Base-by-base conservation (phyloP, 2,113 vertebrate species). In the Lichenostomus cassidix region DNA sequence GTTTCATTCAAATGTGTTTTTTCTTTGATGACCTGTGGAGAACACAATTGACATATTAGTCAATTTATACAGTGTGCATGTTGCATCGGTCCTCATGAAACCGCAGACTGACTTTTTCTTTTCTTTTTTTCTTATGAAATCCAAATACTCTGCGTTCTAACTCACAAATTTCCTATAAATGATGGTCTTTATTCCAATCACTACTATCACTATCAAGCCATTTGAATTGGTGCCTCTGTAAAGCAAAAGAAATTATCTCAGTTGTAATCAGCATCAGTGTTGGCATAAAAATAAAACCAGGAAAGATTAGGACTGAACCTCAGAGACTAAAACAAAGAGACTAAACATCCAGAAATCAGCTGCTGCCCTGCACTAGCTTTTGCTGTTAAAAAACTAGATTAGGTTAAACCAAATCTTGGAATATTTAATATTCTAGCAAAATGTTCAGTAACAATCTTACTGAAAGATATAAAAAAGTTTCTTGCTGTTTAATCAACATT, bases 11-110 rank as follows among this genome's bases (percentile, higher is more conserved):
- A 67, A 47, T 96, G 96, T 56, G 96, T 76, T 29, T 98, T 98
- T 96, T 99, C 98, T 96, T 97, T 98, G 39, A 92, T 64, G 55
- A 89, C 92, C 98, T 98, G 92, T 86, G 41, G n/a, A 89, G 82
- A 81, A 95, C 16, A 65, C 42, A 94, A 90, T 39, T 53, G 42
- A 92, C 37, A 12, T 9, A 73, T 85, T 49, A 91, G 24, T 81
- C 53, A 46, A 10, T 20, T 17, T 23, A 50, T 44, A 69, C 8
- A 90, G 23, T 23, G 18, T 23, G 47, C 50, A 21, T 22, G 28
- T 55, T 62, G 28, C 11, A 67, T 39, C 58, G 19, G 12, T 75
- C 44, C 73, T 58, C 29, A 31, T 20, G 65, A 92, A 92, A 84
- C 28, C 5, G 3, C 50, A 81, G 46, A 17, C n/a, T 64, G 31